Evolutionary conservation across 1,140 invertebrate genomes (phyloP), one percentile per base, ranked within the genome.

Genomic region (Eurytemora carolleeae): DNA sequence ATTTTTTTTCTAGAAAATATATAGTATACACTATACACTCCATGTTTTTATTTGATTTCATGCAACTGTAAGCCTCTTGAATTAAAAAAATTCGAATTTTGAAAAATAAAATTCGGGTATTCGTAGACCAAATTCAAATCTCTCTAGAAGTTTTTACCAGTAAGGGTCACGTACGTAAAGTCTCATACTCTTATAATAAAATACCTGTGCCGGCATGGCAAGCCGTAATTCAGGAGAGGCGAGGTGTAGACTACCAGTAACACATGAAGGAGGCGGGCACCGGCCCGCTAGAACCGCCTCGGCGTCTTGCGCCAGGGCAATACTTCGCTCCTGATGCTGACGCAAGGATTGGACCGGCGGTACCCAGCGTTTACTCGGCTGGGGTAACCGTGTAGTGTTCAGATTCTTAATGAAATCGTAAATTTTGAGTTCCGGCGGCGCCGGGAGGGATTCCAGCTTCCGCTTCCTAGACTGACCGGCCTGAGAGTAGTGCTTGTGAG

Each of bases 391-490:
- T 61, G 66, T 26, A 56, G 63, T 52, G 57, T 53, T 67, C 24
- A 70, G 68, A 58, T 70, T 73, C 58, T 70, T 64, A 22, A 75
- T 64, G 68, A 84, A 80, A 68, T 85, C 82, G 66, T 79, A 77
- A 63, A 90, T 75, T 67, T 83, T 81, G 65, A 88, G 70, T 57
- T 83, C 83, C 59, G 82, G 82, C 25, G 82, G 80, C 68, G 85
- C 81, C n/a, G 84, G 80, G 63, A 84, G 78, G 69, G 87, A 82
- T 67, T 87, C 85, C 67, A 89, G 77, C 78, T 87, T 88, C 71
- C 86, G 78, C 73, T 90, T 89, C 17, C 86, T 78, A 76, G 89
- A 89, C 54, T 63, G 57, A 55, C 58, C 64, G 67, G 80, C 79
- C 76, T 86, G 83, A 65, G 83, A 84, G 69, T 81, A 84, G 31